These are phyloP conservation scores for Tachystola acroxantha DNA, from an alignment of 2,888 invertebrate species.

Conservation along the genomic window DNA sequence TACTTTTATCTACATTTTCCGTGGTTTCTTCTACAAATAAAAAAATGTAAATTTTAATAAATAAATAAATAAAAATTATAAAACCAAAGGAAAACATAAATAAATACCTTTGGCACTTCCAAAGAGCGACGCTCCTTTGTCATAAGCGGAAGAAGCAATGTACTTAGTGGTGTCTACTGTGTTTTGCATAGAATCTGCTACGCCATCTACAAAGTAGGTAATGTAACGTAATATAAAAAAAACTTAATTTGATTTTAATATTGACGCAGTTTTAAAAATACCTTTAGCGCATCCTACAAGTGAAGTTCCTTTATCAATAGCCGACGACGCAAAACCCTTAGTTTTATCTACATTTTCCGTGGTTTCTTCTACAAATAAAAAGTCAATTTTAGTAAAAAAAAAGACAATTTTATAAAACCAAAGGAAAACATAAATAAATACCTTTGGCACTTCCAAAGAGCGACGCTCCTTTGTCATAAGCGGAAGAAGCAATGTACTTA, in stretches of 20 bases:
- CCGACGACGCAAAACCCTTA: conserved; percentile 6
- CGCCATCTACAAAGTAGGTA: conserved; percentile 24
- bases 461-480: conserved; percentile 40
- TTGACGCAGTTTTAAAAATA: conserved; percentile 1
- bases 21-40: background rate
- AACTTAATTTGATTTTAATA: no score
- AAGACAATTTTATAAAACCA: no score
- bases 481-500: conserved; percentile 37
- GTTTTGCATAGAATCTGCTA: conserved; percentile 30
- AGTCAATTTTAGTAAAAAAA: no score
- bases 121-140: conserved; percentile 32
- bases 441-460: conserved; percentile 34
- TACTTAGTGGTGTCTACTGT: conserved; percentile 44
- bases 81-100: no score
- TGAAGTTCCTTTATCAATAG: conserved; percentile 13
- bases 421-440: conserved; percentile 9
- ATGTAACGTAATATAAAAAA: background rate
- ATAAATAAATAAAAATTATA: conserved; percentile 7
- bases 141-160: conserved; percentile 36
- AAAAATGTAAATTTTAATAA: no score
- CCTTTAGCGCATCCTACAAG: conserved; percentile 18
- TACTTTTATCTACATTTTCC: conserved; percentile 14
- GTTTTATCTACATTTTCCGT: conserved; percentile 17
- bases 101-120: conserved; percentile 35
- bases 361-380: no score